These are phyloP conservation scores for Myiagra hebetior DNA, from an alignment of 2,113 vertebrate genomes.

Conservation along the genomic window DNA sequence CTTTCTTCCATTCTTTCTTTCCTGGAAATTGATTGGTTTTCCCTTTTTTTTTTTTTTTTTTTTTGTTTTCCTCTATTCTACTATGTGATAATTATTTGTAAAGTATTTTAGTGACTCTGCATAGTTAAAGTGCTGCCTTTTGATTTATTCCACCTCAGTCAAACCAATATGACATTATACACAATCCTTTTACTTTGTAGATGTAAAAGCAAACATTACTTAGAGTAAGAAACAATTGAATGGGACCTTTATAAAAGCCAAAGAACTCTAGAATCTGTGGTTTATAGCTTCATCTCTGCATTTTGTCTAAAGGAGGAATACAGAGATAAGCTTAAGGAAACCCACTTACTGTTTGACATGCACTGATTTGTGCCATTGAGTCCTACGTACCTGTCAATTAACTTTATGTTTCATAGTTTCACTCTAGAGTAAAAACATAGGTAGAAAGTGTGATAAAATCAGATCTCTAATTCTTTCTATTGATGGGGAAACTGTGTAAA, in stretches of 20 bases:
- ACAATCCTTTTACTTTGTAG: not conserved
- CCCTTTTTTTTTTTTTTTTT: rapidly evolving
- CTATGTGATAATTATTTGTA: not conserved
- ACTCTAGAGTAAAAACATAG: not conserved
- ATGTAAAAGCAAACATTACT: not conserved
- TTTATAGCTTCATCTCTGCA: not conserved
- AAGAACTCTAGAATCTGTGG: not conserved
- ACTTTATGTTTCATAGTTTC: not conserved
- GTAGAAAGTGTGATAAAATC: rapidly evolving
- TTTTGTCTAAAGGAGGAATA: not conserved
- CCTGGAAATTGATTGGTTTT: not conserved
- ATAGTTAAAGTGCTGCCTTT: not conserved
- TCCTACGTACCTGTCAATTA: not conserved
- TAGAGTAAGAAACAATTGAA: not conserved
- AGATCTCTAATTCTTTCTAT: not conserved
- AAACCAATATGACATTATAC: not conserved
- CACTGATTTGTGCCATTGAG: not conserved
- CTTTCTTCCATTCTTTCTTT: not conserved
- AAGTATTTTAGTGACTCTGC: not conserved
- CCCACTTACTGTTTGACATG: not conserved
- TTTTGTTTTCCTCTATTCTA: not conserved
- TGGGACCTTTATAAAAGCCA: not conserved
- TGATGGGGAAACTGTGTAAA: not conserved
- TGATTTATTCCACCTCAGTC: not conserved
- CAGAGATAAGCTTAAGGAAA: not conserved